phyloP scores from a whole-genome alignment of 2,113 vertebrate species.

The Petromus typicus region DNA sequence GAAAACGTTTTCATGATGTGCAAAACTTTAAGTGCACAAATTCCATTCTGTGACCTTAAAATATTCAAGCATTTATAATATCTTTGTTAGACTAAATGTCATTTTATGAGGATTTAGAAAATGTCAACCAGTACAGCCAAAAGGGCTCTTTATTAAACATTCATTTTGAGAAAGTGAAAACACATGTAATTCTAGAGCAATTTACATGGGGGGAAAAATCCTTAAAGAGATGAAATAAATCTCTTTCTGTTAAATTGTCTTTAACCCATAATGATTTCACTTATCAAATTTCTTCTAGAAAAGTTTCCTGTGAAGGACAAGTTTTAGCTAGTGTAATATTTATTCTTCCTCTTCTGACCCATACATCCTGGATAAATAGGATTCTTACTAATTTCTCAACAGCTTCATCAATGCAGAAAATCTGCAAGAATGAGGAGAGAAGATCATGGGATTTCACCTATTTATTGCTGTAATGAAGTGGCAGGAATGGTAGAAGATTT shows the following conservation, averaged over 20 bases:
- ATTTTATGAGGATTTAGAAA: conserved; percentile 75
- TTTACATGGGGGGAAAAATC: not conserved
- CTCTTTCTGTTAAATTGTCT: conserved; percentile 1
- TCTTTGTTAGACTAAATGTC: conserved; percentile 53
- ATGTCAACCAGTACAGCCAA: conserved; percentile 74
- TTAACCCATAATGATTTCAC: conserved; percentile 63
- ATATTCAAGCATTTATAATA: conserved; percentile 82
- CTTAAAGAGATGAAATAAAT: not conserved
- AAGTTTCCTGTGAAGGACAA: conserved; percentile 51
- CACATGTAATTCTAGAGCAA: not conserved
- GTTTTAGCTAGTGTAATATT: not conserved
- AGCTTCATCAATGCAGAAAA: not conserved
- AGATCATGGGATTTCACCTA: not conserved
- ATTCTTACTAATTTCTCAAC: not conserved
- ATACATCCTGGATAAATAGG: not conserved
- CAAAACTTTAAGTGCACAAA: conserved; percentile 72
- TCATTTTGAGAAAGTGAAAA: conserved; percentile 55
- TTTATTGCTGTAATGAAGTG: not conserved
- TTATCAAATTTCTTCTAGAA: conserved; percentile 17
- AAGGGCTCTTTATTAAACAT: conserved; percentile 61
- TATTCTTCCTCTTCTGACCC: not conserved
- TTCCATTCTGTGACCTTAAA: conserved; percentile 77
- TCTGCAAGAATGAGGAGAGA: not conserved
- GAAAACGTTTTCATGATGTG: conserved; percentile 63
- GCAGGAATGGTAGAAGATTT: not conserved